Evolutionary conservation across 2,797 vertebrate species (phyloP).

Genomic region (Gymnoscopelus braueri): DNA sequence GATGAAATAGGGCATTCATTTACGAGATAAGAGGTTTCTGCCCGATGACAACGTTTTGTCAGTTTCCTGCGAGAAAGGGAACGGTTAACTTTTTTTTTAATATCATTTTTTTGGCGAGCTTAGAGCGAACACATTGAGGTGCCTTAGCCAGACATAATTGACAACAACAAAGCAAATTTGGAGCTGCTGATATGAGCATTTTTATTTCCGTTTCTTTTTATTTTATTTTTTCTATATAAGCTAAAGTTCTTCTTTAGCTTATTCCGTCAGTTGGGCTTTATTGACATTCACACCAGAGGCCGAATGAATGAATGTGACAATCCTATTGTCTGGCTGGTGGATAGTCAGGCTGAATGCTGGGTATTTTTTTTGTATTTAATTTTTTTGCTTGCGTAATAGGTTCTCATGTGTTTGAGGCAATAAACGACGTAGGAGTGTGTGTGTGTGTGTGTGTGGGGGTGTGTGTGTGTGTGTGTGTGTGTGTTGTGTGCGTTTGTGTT

Average conservation of each 20-base stretch:
- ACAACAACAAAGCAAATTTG: constrained; percentile 81
- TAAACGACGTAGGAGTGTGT: constrained; percentile 28
- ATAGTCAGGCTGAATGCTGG: constrained; percentile 59
- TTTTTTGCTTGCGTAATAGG: constrained; percentile 51
- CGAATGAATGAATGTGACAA: constrained; percentile 71
- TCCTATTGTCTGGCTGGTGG: constrained; percentile 66
- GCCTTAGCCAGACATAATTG: constrained; percentile 79
- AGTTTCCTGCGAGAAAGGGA: constrained; percentile 68
- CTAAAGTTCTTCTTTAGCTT: constrained; percentile 58
- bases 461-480: constrained; percentile 38
- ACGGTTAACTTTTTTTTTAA: constrained; percentile 51
- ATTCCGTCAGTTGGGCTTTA: constrained; percentile 73
- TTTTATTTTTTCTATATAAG: constrained; percentile 73
- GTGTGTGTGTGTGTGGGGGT: constrained; percentile 13
- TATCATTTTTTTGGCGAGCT: constrained; percentile 11
- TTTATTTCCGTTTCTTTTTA: constrained; percentile 64
- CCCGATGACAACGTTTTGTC: constrained; percentile 51
- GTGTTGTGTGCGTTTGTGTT: constrained; percentile 58
- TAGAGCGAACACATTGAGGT: constrained; percentile 71
- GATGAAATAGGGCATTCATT: background rate
- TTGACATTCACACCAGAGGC: constrained; percentile 76
- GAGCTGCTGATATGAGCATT: constrained; percentile 76
- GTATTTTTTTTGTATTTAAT: constrained; percentile 14
- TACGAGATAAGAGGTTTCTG: too few relatives aligned
- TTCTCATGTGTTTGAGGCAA: constrained; percentile 61